Base-by-base conservation (phyloP, 2,888 invertebrate species). In the Apocheima hispidaria region DNA sequence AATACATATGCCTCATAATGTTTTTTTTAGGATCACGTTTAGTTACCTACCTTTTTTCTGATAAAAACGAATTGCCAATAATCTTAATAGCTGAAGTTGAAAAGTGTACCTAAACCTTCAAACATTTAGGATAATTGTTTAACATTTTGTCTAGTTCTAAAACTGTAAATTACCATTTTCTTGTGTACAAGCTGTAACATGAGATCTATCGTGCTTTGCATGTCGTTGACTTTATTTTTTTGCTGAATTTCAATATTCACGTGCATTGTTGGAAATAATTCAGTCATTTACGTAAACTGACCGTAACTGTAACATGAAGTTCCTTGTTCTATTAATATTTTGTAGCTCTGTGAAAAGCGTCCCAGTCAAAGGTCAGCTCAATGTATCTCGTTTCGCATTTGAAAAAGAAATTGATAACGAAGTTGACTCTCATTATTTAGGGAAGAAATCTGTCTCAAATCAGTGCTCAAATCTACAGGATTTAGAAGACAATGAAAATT, bases 221-320 rank as follows among this genome's bases (percentile, higher is more conserved):
- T 30, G 40, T 51, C 30, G 41, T 10, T 40, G 26, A 26, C 38
- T 50, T 40, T 30, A 16, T n/a, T 69, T 66, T 68, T 65, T 53
- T 59, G 69, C 69, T 63, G 67, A 65, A 36, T 56, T 33, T 9
- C n/a, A 35, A 20, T 46, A 51, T 57, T 12, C 30, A 56, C 50
- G 30, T 50, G 26, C 41, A 70, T 63, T 62, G 66, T 66, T 69
- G 49, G 48, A 67, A 69, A 70, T 59, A 66, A 73, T 69, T 64
- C 65, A 69, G 65, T 69, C 61, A 63, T 38, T 58, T 40, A 35
- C 44, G 20, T 59, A 57, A 40, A 57, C n/a, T n/a, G n/a, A n/a
- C n/a, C n/a, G n/a, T n/a, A n/a, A 61, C 23, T 46, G 14, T 23
- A 63, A 43, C 48, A 70, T 70, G 68, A 69, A 67, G 67, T 50